A percentile compares a stretch with the other conserved stretches of the same genome.
Conservation (phyloP, 2,113 vertebrate species). For the Empidonax alnorum region DNA sequence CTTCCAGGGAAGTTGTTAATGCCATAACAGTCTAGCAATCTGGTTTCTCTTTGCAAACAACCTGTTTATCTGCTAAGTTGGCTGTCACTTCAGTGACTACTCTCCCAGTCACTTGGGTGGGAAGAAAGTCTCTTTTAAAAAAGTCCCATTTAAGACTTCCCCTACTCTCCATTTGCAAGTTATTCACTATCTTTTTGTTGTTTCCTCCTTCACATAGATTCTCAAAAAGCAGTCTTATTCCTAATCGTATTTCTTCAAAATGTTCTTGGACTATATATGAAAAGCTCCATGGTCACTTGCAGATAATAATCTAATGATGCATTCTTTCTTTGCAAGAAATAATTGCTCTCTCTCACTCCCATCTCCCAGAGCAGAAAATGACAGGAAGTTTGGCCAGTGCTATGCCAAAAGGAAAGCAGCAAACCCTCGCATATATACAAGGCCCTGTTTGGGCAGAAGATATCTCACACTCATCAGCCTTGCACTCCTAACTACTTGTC, state of each 20-base stretch:
- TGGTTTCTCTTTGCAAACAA: background rate
- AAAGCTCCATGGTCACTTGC: background rate
- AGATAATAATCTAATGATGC: background rate
- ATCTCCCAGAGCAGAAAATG: background rate
- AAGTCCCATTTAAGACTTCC: background rate
- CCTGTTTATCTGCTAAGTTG: background rate
- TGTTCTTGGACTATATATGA: background rate
- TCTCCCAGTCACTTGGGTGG: background rate
- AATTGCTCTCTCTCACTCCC: background rate
- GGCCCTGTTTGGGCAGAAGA: background rate
- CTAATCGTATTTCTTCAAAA: background rate
- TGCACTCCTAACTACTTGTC: background rate
- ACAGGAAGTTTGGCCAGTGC: background rate
- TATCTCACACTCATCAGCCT: background rate
- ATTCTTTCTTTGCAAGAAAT: constrained; percentile 10
- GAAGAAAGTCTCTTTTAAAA: background rate
- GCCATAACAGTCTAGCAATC: background rate
- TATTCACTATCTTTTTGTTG: background rate
- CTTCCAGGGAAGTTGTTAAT: background rate
- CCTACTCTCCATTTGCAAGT: background rate
- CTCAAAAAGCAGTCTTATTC: background rate
- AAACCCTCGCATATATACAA: background rate
- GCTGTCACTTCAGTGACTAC: background rate
- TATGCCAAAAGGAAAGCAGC: background rate
- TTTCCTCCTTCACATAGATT: background rate